phyloP scores from a whole-genome alignment of 2,888 invertebrate species.

The Bugulina stolonifera region DNA sequence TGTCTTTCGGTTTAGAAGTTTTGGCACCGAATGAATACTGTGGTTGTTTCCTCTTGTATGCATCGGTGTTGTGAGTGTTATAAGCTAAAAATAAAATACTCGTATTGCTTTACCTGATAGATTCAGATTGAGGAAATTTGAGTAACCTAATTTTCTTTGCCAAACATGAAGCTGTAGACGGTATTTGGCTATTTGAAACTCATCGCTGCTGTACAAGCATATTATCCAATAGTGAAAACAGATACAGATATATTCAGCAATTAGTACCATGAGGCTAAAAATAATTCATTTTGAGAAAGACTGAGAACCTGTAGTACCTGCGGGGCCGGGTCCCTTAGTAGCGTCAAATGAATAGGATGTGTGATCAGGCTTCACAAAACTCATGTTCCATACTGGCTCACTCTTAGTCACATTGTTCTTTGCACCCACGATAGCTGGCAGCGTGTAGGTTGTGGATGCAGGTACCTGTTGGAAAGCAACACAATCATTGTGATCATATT shows the following conservation, averaged over 20 bases:
- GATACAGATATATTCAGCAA: neutral
- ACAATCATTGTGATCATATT: too few species aligned
- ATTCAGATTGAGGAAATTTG: too few species aligned
- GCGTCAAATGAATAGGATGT: constrained; percentile 18
- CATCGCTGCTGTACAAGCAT: too few species aligned
- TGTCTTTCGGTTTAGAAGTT: constrained; percentile 31
- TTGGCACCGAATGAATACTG: constrained; percentile 35
- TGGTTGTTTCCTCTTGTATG: constrained; percentile 31
- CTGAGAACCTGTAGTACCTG: too few species aligned
- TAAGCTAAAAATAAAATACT: constrained; percentile 1
- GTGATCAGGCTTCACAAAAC: constrained; percentile 21
- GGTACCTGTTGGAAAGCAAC: constrained; percentile 7
- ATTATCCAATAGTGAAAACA: neutral
- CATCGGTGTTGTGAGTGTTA: constrained; percentile 17
- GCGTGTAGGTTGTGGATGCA: neutral
- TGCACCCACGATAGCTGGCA: constrained; percentile 9
- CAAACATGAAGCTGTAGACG: too few species aligned
- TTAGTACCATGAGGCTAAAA: neutral
- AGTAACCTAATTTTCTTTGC: too few species aligned
- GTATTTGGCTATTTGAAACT: too few species aligned
- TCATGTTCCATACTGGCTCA: constrained; percentile 24
- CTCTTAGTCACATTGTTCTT: constrained; percentile 21
- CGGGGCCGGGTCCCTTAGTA: constrained; percentile 17
- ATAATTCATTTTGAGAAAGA: too few species aligned
- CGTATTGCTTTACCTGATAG: too few species aligned